phyloP scores from a whole-genome alignment of 2,888 invertebrate genomes.

The Drosophila nigricruria region DNA sequence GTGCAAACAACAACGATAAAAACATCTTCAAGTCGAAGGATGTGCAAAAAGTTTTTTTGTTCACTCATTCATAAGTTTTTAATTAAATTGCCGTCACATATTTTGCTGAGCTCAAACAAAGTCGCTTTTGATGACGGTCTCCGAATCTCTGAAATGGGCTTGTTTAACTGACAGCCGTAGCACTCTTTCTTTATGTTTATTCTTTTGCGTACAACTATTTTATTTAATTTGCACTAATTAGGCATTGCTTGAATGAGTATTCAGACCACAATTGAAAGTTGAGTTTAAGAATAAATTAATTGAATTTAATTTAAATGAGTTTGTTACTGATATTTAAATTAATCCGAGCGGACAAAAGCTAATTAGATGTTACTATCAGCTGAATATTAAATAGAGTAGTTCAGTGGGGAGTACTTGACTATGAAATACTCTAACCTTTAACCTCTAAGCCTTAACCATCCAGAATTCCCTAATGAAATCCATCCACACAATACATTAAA shows the following conservation, averaged over 20 bases:
- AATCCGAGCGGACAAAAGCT: not conserved
- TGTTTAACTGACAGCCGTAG: conserved; percentile 30
- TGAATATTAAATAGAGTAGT: not conserved
- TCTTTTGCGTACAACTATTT: conserved; percentile 18
- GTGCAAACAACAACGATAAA: conserved; percentile 77
- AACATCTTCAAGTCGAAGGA: conserved; percentile 81
- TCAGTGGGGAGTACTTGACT: not conserved
- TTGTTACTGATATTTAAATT: not conserved
- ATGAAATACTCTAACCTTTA: not conserved
- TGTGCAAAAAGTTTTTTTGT: conserved; percentile 77
- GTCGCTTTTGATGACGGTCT: conserved; percentile 49
- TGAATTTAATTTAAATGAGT: not conserved
- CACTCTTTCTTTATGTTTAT: conserved; percentile 5
- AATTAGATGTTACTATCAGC: not conserved
- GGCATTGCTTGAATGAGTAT: not conserved
- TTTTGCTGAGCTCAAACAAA: conserved; percentile 56
- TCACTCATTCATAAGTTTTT: conserved; percentile 81
- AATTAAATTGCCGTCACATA: conserved; percentile 81
- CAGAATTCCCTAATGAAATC: no score
- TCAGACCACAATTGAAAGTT: not conserved
- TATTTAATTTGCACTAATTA: conserved; percentile 1
- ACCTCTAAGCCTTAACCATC: no score
- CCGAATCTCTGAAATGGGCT: not conserved
- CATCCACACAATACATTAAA: no score
- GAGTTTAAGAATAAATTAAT: not conserved